Evolutionary conservation across 2,797 vertebrate genomes (phyloP), one percentile per base, ranked within the genome.

Genomic region (Falco naumanni): DNA sequence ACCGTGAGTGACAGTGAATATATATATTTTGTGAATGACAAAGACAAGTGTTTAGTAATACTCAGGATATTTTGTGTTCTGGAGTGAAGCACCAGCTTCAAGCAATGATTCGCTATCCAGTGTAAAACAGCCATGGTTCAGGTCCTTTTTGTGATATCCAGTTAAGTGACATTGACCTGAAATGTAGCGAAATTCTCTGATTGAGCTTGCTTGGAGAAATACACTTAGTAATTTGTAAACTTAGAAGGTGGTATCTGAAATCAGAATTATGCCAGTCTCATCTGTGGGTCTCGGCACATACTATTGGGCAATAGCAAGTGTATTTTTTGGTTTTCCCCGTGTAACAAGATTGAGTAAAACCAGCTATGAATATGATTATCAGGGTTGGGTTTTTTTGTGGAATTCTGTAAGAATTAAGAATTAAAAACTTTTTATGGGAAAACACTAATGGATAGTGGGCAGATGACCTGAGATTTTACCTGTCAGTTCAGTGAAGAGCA

Each of bases 91-190:
- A 57, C 20, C 25, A 63, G 45, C 31, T 89, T 85, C 69, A 66
- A 48, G 43, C n/a, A 56, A 2, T 75, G 24, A 60, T 90, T 93
- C 92, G 41, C 48, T 64, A 7, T 56, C 28, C 57, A 33, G 0
- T 68, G 22, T 76, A 61, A 60, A 94, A 70, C n/a, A 83, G 29
- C 26, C 19, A 16, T 21, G 22, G 33, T n/a, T 60, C 41, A 88
- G 31, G 54, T 82, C 50, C 33, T 89, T 95, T 86, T 84, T 75
- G 57, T 92, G 70, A 51, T 90, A 92, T 19, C 65, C 60, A 53
- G 4, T 90, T 89, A 91, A 95, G 64, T 70, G 47, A 9, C 28
- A 47, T 57, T 95, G 92, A 90, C 82, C 56, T 88, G 86, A 90
- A 93, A 61, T 65, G 29, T 64, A 21, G 16, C 64, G 25, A 91